These are phyloP conservation scores for Carollia perspicillata DNA, from an alignment of 2,113 vertebrate species.

Conservation along the genomic window DNA sequence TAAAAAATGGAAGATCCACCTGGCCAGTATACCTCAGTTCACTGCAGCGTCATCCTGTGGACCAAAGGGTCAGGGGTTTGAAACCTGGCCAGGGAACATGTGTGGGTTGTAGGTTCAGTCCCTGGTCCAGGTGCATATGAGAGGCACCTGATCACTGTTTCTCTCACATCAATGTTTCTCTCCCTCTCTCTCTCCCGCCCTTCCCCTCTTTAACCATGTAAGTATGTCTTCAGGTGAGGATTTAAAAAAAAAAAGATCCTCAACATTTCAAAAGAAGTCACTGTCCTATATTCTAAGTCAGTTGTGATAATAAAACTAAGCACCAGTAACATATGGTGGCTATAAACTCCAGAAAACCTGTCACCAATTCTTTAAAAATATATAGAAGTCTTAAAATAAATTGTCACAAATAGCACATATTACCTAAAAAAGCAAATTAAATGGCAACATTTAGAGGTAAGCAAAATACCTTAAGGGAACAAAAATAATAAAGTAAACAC, in stretches of 20 bases:
- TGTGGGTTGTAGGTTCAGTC: too few relatives aligned
- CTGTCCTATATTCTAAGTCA: not conserved
- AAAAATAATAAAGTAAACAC: conserved; percentile 35
- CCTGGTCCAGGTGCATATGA: too few relatives aligned
- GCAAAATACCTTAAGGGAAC: not conserved
- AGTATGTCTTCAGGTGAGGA: too few relatives aligned
- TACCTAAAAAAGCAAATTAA: conserved; percentile 9
- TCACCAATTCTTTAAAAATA: not conserved
- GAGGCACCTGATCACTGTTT: too few relatives aligned
- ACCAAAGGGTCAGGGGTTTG: too few relatives aligned
- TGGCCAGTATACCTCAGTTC: too few relatives aligned
- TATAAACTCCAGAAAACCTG: not conserved
- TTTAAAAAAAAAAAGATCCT: not conserved
- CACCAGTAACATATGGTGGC: not conserved
- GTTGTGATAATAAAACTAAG: not conserved
- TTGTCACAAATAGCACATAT: not conserved
- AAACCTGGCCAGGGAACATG: too few relatives aligned
- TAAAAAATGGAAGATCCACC: not conserved
- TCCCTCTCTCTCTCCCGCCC: too few relatives aligned
- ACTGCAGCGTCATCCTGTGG: too few relatives aligned
- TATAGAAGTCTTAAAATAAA: not conserved
- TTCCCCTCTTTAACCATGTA: too few relatives aligned
- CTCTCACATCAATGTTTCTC: too few relatives aligned
- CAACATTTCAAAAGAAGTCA: conserved; percentile 36
- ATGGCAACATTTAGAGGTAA: not conserved